These are phyloP conservation scores for Nasalis larvatus DNA, from an alignment of 2,113 vertebrate genomes.

Conservation along the genomic window DNA sequence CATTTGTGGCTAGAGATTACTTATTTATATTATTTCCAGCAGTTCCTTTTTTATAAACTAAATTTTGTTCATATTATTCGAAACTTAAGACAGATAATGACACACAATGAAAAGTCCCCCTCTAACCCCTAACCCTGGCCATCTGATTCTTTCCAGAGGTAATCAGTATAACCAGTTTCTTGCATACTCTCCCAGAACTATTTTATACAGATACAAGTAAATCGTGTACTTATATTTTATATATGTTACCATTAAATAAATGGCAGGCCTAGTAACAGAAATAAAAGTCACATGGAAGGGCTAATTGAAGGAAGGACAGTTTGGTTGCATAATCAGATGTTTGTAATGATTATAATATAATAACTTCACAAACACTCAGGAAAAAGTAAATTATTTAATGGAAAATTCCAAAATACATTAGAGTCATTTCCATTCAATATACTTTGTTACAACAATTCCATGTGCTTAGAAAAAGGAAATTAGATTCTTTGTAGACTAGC, in stretches of 20 bases:
- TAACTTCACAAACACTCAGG: not conserved
- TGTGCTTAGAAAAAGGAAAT: not conserved
- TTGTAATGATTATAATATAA: not conserved
- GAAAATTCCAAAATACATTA: constrained; percentile 6
- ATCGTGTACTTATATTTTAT: not conserved
- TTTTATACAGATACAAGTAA: not conserved
- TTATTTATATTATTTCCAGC: not conserved
- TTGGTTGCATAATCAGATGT: not conserved
- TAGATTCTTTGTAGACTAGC: not conserved
- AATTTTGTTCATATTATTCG: not conserved
- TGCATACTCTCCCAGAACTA: not conserved
- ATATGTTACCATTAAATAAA: constrained; percentile 32
- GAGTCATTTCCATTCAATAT: not conserved
- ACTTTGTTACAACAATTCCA: not conserved
- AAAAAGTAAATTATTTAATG: constrained; percentile 43
- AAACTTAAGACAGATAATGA: not conserved
- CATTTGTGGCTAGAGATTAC: not conserved
- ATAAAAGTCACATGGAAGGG: not conserved
- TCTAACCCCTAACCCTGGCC: not conserved
- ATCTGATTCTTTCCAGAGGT: not conserved
- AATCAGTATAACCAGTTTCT: constrained; percentile 10
- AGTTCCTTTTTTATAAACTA: not conserved
- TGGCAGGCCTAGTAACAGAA: not conserved
- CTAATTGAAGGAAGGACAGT: not conserved
- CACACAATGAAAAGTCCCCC: not conserved